phyloP scores from a whole-genome alignment of 2,797 vertebrate species.

The Alcedo atthis region DNA sequence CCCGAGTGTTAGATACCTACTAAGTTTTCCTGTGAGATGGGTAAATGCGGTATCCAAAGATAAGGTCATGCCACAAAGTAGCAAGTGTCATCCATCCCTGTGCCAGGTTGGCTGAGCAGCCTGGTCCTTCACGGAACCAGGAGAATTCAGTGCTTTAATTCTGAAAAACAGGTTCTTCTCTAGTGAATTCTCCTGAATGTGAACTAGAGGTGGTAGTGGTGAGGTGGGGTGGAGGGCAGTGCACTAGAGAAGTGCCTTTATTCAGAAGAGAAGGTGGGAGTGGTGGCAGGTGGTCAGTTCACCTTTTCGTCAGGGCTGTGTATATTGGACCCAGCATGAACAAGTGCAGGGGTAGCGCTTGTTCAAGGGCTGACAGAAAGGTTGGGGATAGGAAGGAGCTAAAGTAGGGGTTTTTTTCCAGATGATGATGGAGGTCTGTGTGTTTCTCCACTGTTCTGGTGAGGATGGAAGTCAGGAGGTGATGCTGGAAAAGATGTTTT shows the following conservation, averaged over 20 bases:
- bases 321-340: not conserved
- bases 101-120: not conserved
- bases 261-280: constrained; percentile 37
- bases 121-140: not conserved
- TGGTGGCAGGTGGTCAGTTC: not conserved
- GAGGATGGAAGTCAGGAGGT: constrained; percentile 3
- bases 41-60: not conserved
- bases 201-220: not conserved
- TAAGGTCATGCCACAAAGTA: not conserved
- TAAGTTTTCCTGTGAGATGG: not conserved
- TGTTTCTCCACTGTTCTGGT: not conserved
- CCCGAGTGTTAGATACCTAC: not conserved
- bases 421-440: not conserved
- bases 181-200: not conserved
- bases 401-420: not conserved
- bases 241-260: not conserved
- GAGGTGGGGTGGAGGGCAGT: not conserved
- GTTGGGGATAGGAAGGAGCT: not conserved
- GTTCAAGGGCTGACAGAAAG: not conserved
- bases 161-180: not conserved
- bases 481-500: not conserved
- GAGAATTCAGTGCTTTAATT: not conserved
- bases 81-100: not conserved
- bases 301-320: not conserved
- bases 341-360: not conserved